Evolutionary conservation across 2,797 vertebrate species (phyloP), one percentile per base, ranked within the genome.

Genomic region (Brachymystax lenok): DNA sequence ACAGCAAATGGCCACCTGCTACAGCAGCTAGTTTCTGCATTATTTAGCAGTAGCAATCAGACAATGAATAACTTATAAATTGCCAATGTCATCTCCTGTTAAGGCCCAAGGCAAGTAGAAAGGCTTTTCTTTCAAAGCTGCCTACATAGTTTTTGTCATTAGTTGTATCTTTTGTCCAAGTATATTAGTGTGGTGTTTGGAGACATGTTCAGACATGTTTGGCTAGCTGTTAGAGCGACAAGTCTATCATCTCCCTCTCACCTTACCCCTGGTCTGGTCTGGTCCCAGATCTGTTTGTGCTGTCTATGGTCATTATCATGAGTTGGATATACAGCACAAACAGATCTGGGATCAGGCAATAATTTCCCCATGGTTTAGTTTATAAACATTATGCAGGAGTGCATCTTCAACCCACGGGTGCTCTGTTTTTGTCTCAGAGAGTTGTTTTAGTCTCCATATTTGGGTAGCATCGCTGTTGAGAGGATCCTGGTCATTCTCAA

Each of bases 391-490:
- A 24, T 17, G 21, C 69, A 27, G 50, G 4, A 28, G 50, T 46
- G n/a, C 7, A 40, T 46, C 33, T 70, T 70, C 35, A 40, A 46
- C 4, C 35, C 8, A 59, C 1, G 56, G 56, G 19, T 21, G 33
- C 69, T 24, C 40, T 46, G 69, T 21, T 21, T 70, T n/a, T 13
- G 69, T 46, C 69, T 14, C 21, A 7, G 56, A 59, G 68, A 8
- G 24, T 52, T 27, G 70, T 52, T 16, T 54, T 3, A 17, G 51
- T 54, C 21, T 54, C 70, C 70, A 52, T 71, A 71, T 71, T 71
- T 52, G 70, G 70, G 46, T 17, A 54, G 14, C 6, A 52, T 17
- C 27, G 13, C 30, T 52, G 21, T 24, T 51, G 35, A 40, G 68
- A 17, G 35, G 68, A 40, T 19, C 68, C 68, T 69, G 68, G 33